Conservation (phyloP, 1,140 invertebrate species). For the Micrasema longulum region DNA sequence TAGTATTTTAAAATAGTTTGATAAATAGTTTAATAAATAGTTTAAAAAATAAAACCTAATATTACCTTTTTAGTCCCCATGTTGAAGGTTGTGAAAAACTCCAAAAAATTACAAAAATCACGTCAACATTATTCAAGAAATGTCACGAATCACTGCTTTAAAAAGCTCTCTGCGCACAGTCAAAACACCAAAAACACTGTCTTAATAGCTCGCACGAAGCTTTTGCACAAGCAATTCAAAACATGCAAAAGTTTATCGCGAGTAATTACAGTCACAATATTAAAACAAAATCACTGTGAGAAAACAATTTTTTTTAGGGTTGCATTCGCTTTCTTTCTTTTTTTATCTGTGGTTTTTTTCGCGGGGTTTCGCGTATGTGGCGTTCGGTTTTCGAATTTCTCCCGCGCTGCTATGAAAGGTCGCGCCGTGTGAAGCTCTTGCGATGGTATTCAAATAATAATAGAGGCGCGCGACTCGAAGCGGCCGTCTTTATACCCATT, state of each 20-base stretch:
- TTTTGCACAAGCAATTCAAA: too few species aligned
- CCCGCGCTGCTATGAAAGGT: constrained; percentile 19
- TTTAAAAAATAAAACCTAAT: background rate
- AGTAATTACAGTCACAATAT: too few species aligned
- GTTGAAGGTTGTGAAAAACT: background rate
- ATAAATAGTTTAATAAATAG: too few species aligned
- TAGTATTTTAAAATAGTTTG: too few species aligned
- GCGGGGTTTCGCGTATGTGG: constrained; percentile 1
- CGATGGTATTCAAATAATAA: constrained; percentile 17
- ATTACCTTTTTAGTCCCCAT: constrained; percentile 22
- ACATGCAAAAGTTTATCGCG: too few species aligned
- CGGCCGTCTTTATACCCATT: constrained; percentile 26
- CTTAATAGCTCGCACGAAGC: background rate
- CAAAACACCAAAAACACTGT: background rate
- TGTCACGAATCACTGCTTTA: background rate
- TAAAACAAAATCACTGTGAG: background rate
- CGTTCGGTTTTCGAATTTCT: constrained; percentile 2
- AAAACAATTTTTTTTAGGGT: background rate
- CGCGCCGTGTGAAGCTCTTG: constrained; percentile 12
- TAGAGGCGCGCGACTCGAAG: constrained; percentile 18
- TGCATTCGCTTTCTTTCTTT: background rate
- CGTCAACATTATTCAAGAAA: constrained; percentile 9
- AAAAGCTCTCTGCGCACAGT: constrained; percentile 1
- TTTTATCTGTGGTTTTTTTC: too few species aligned
- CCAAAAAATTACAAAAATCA: constrained; percentile 12